Evolutionary conservation across 2,113 vertebrate species (phyloP), one percentile per base, ranked within the genome.

Genomic region (Echinops telfairi): DNA sequence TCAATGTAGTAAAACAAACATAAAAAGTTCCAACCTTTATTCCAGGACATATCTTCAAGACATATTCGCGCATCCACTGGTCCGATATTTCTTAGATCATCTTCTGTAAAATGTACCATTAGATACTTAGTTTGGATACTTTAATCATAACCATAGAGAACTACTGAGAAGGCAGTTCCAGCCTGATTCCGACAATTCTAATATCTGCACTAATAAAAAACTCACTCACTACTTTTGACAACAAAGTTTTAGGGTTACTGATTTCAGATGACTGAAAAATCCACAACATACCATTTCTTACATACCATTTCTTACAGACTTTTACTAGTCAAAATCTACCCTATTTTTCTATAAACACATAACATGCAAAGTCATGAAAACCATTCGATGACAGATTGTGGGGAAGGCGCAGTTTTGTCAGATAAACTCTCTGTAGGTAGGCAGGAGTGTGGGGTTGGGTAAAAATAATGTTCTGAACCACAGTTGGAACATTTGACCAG

Each of bases 31-130:
- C 9, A 97, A 98, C 98, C 98, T 97, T 98, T 94, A 70, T 98
- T 97, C 98, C 98, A 98, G 94, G 96, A 95, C 98, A 98, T 98
- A 25, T 98, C 98, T 96, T 98, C 97, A 83, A 98, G 97, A 95
- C 62, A 84, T 40, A 98, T 83, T 38, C 97, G 98, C 88, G 95
- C 97, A 60, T 98, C 98, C 85, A 98, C 94, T 25, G 98, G 98
- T 97, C 98, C 98, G 40, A 96, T 86, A 58, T 96, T 97, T 89
- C 97, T 97, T 94, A 98, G 92, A 25, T 97, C 96, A 62, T 97
- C 88, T 97, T 98, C 98, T 98, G 70, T 47, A 96, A 97, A 95
- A 96, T 94, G 97, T 15, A 97, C 38, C 97, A 84, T 10, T 19
- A 88, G 11, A 97, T 1, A 81, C 1, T 85, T 92, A 62, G 36